These are phyloP conservation scores for Noturus placidus DNA, from an alignment of 2,113 vertebrate genomes.

Conservation along the genomic window DNA sequence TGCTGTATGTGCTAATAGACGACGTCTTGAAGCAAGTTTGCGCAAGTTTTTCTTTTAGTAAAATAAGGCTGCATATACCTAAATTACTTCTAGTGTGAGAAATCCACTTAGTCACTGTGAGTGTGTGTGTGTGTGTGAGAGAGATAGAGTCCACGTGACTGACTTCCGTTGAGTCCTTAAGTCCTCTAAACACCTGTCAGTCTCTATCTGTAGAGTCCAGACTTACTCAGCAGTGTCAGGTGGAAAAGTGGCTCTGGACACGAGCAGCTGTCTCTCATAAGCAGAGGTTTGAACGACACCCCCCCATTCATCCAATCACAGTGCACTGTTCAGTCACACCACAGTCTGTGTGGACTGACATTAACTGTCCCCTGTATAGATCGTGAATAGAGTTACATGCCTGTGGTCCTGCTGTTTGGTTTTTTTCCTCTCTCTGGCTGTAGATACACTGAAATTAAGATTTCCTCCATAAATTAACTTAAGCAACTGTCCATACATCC, in stretches of 20 bases:
- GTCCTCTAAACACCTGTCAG: slow-evolving; percentile 7
- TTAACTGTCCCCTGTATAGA: neutral
- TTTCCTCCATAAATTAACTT: neutral
- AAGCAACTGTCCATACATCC: too few species aligned
- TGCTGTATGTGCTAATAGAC: too few species aligned
- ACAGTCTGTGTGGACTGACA: neutral
- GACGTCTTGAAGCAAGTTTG: too few species aligned
- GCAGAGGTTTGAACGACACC: slow-evolving; percentile 18
- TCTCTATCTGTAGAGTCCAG: neutral
- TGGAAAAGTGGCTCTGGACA: neutral
- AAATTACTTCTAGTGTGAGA: neutral
- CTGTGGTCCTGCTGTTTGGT: neutral
- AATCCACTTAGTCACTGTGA: neutral
- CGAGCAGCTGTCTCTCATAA: slow-evolving; percentile 31
- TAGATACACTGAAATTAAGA: neutral
- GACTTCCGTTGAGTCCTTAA: neutral
- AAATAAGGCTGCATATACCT: neutral
- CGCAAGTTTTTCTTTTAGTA: too few species aligned
- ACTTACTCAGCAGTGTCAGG: neutral
- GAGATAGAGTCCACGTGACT: slow-evolving; percentile 27
- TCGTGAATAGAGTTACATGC: neutral
- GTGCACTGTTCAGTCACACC: neutral
- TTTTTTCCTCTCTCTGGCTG: neutral
- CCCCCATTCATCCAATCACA: slow-evolving; percentile 38
- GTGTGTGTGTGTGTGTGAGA: slow-evolving; percentile 8